phyloP scores from a whole-genome alignment of 2,888 invertebrate genomes.

The Pachliopta kotzebuea region DNA sequence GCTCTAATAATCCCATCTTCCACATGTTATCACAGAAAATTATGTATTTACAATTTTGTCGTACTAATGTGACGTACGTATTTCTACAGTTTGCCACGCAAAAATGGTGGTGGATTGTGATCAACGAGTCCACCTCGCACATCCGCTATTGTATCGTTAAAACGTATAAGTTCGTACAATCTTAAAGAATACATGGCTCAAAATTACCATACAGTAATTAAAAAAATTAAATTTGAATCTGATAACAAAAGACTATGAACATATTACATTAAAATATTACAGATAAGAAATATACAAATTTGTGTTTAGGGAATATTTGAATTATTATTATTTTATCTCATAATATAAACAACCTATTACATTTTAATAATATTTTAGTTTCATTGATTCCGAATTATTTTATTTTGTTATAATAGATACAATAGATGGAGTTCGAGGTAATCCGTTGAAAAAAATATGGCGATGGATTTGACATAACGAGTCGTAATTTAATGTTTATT shows the following conservation, averaged over 20 bases:
- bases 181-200: too few species aligned
- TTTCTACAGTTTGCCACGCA: slow-evolving; percentile 67
- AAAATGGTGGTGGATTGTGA: slow-evolving; percentile 60
- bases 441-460: slow-evolving; percentile 35
- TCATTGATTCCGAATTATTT: slow-evolving; percentile 3
- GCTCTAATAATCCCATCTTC: slow-evolving; percentile 74
- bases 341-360: too few species aligned
- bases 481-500: slow-evolving; percentile 35
- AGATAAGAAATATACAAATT: too few species aligned
- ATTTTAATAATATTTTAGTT: slow-evolving; percentile 4
- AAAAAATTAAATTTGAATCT: too few species aligned
- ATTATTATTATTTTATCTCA: too few species aligned
- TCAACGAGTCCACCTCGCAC: slow-evolving; percentile 50
- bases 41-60: slow-evolving; percentile 81
- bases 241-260: too few species aligned
- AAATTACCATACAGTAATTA: too few species aligned
- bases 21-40: slow-evolving; percentile 81
- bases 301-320: slow-evolving; percentile 33
- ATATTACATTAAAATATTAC: too few species aligned
- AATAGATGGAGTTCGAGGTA: slow-evolving; percentile 37
- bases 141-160: slow-evolving; percentile 45
- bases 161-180: background rate
- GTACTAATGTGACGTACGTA: slow-evolving; percentile 72
- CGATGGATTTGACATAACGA: slow-evolving; percentile 35
- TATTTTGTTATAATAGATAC: slow-evolving; percentile 15